Evolutionary conservation across 2,797 vertebrate species (phyloP).

Genomic region (Characodon lateralis): DNA sequence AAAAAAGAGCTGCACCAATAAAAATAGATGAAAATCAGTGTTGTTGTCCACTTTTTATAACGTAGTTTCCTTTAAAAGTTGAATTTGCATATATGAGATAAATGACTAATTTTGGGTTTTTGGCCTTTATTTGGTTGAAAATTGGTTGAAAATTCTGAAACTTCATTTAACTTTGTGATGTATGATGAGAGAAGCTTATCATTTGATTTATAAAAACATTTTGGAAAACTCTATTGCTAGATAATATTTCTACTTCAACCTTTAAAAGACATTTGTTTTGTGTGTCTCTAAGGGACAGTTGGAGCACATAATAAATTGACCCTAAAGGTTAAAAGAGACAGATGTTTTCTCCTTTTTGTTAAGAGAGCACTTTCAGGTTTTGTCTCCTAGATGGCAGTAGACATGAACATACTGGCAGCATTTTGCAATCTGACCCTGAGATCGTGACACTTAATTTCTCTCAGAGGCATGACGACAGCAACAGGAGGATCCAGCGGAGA

Average conservation of each 20-base stretch:
- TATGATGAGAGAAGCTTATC: neutral
- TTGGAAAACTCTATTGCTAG: neutral
- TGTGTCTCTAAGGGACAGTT: too few relatives aligned
- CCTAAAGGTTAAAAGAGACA: neutral
- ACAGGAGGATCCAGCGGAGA: too few relatives aligned
- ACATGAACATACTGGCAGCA: constrained; percentile 7
- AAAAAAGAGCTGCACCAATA: too few relatives aligned
- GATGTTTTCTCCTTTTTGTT: neutral
- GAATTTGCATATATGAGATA: too few relatives aligned
- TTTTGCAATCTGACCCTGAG: neutral
- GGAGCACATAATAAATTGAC: neutral
- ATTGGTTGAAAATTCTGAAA: neutral
- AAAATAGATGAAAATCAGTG: too few relatives aligned
- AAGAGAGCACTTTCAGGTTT: constrained; percentile 11
- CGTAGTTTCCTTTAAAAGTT: too few relatives aligned
- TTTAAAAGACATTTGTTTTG: neutral
- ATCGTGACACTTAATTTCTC: too few relatives aligned
- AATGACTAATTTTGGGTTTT: too few relatives aligned
- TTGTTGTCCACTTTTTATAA: too few relatives aligned
- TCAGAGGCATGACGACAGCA: too few relatives aligned
- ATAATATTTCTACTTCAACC: neutral
- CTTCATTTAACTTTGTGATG: neutral
- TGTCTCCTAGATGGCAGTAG: constrained; percentile 53
- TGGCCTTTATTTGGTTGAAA: too few relatives aligned
- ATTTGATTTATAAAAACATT: neutral